phyloP scores from a whole-genome alignment of 2,797 vertebrate species.

The Orestias chungarensis region DNA sequence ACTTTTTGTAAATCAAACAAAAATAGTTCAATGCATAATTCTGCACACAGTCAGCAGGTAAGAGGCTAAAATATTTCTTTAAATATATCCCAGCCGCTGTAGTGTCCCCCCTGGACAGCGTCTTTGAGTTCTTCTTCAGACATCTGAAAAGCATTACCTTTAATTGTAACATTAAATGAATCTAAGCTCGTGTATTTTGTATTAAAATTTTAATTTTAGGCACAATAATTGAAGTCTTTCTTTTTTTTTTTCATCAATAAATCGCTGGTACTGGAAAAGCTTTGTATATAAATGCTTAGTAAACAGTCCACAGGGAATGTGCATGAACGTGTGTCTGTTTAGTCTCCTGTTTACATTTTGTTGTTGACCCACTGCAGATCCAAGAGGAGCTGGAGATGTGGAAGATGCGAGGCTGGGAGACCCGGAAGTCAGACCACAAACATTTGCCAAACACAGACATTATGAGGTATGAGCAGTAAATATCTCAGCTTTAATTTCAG shows the following conservation, averaged over 20 bases:
- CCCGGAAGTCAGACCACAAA: conserved; percentile 72
- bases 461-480: conserved; percentile 57
- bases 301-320: no score
- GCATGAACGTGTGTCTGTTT: neutral
- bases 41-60: neutral
- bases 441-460: conserved; percentile 44
- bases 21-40: neutral
- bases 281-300: no score
- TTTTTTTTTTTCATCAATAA: no score
- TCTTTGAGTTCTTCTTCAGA: neutral
- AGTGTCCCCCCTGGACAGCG: neutral
- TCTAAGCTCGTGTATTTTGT: neutral
- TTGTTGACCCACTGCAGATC: conserved; percentile 59
- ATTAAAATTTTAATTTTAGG: neutral
- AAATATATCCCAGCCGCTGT: neutral
- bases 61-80: neutral
- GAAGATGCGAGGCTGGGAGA: conserved; percentile 92
- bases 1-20: no score
- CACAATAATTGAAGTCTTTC: neutral
- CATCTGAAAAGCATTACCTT: neutral
- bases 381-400: conserved; percentile 83
- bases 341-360: conserved; percentile 23
- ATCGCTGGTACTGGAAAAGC: no score
- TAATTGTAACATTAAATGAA: neutral
- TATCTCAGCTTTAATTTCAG: conserved; percentile 34